Conservation (phyloP, 2,113 vertebrate species). For the Menidia beryllina region DNA sequence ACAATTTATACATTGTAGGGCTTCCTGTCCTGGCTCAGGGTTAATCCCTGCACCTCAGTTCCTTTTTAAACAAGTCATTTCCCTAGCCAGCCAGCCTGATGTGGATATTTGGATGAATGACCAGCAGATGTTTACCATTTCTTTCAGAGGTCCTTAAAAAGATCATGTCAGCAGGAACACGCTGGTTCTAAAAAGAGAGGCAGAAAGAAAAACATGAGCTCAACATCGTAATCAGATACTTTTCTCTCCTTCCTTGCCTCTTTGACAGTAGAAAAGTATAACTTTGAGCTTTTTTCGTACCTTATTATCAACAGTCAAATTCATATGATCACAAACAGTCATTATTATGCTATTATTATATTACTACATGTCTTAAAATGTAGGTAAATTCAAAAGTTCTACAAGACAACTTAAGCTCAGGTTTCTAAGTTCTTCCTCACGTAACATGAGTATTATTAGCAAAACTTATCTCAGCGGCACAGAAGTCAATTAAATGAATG, state of each 20-base stretch:
- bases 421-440: no score
- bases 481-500: conserved; percentile 43
- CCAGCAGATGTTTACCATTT: conserved; percentile 94
- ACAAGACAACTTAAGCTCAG: background rate
- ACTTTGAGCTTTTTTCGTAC: conserved; percentile 60
- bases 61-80: conserved; percentile 74
- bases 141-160: conserved; percentile 98
- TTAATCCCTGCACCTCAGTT: conserved; percentile 76
- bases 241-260: conserved; percentile 18
- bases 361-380: background rate
- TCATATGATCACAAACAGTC: no score
- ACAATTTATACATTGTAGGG: conserved; percentile 62
- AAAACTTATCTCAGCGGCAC: conserved; percentile 1
- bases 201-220: conserved; percentile 69
- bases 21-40: conserved; percentile 71
- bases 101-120: conserved; percentile 80
- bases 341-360: background rate
- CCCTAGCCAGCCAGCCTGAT: conserved; percentile 53
- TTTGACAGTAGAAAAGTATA: conserved; percentile 34
- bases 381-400: background rate
- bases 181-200: conserved; percentile 88
- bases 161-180: conserved; percentile 99
- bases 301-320: conserved; percentile 59
- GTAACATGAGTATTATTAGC: no score
- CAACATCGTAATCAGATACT: conserved; percentile 39